phyloP scores from a whole-genome alignment of 2,113 vertebrate genomes.

The Boulengerochromis microlepis region DNA sequence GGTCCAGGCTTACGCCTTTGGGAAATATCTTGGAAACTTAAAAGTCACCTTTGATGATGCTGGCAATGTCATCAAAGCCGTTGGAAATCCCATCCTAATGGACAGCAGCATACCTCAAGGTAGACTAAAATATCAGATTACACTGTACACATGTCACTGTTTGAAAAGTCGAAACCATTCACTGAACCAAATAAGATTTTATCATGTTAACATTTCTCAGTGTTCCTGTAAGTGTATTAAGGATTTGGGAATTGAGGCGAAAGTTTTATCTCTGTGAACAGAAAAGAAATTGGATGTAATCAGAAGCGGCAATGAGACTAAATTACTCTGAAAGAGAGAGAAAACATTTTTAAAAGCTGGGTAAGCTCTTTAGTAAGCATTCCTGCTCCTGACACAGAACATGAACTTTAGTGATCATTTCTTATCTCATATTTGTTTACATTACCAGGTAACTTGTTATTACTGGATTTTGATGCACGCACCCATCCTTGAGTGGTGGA shows the following conservation, averaged over 20 bases:
- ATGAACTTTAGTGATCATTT: neutral
- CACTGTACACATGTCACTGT: neutral
- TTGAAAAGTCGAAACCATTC: neutral
- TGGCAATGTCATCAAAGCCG: conserved; percentile 76
- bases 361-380: neutral
- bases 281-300: neutral
- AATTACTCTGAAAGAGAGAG: neutral
- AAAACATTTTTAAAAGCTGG: neutral
- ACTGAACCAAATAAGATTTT: neutral
- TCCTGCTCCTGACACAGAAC: neutral
- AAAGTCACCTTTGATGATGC: conserved; percentile 80
- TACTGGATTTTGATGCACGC: neutral
- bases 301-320: neutral
- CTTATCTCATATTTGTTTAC: neutral
- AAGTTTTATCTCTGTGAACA: neutral
- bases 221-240: neutral
- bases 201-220: neutral
- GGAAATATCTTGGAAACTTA: conserved; percentile 86
- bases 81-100: conserved; percentile 86
- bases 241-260: neutral
- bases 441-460: neutral
- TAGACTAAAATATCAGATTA: conserved; percentile 27
- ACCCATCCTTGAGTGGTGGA: neutral
- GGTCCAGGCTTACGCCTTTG: conserved; percentile 90
- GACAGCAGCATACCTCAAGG: conserved; percentile 80